These are phyloP conservation scores for Lucilia cuprina DNA, from an alignment of 1,140 invertebrate genomes.

Conservation along the genomic window DNA sequence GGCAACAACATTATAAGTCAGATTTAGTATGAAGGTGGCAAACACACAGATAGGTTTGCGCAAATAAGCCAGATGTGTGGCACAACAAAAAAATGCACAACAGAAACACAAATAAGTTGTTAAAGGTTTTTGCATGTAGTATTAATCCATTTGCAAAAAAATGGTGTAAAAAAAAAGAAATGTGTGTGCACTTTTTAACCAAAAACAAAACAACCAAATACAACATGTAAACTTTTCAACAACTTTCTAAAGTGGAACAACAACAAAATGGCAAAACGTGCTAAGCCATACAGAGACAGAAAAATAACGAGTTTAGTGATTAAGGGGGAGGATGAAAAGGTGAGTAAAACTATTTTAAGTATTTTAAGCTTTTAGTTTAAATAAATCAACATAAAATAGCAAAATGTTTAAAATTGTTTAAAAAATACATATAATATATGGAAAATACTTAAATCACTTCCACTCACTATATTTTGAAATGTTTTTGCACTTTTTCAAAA, in stretches of 20 bases:
- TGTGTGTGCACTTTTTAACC: not conserved
- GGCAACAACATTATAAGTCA: too few species aligned
- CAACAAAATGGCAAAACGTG: constrained; percentile 1
- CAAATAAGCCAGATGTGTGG: not conserved
- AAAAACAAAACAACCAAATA: not conserved
- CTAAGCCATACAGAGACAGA: not conserved
- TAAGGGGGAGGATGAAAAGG: not conserved
- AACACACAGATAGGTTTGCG: not conserved
- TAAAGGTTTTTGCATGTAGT: not conserved
- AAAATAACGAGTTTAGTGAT: too few species aligned
- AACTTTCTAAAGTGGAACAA: constrained; percentile 6
- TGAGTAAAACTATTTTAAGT: not conserved
- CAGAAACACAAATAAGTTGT: not conserved
- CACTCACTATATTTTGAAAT: not conserved
- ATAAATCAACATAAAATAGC: not conserved
- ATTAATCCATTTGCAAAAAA: not conserved
- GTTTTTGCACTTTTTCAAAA: not conserved
- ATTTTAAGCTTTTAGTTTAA: not conserved
- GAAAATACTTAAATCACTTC: not conserved
- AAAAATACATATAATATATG: not conserved
- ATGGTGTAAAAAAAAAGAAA: too few species aligned
- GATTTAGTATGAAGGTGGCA: too few species aligned
- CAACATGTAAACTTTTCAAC: not conserved
- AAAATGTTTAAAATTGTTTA: not conserved
- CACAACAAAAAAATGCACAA: not conserved